Evolutionary conservation across 2,797 vertebrate species (phyloP).

Genomic region (Peromyscus aztecus): DNA sequence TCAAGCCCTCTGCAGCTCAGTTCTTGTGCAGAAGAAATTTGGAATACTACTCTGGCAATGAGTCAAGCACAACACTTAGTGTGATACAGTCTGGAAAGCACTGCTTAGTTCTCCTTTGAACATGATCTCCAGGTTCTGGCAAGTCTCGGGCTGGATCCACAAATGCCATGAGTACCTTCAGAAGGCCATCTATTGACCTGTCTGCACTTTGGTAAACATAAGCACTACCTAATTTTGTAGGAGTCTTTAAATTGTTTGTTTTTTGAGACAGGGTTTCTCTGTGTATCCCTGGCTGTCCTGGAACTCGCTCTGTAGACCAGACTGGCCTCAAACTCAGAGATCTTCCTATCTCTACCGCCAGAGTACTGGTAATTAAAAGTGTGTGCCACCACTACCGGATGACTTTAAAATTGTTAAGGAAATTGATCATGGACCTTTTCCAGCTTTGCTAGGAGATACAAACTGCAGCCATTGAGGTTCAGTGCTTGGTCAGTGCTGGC

Average conservation of each 20-base stretch:
- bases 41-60: slow-evolving; percentile 45
- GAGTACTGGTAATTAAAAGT: background rate
- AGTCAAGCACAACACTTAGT: slow-evolving; percentile 22
- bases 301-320: background rate
- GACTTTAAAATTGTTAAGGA: background rate
- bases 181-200: background rate
- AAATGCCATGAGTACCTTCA: background rate
- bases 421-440: slow-evolving; percentile 12
- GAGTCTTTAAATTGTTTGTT: background rate
- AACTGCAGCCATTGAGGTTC: background rate
- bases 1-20: slow-evolving; percentile 2
- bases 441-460: background rate
- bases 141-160: background rate
- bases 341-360: background rate
- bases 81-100: slow-evolving; percentile 21
- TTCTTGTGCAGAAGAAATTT: slow-evolving; percentile 37
- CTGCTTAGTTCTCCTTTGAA: background rate
- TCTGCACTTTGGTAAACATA: slow-evolving; percentile 17
- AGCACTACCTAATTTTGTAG: slow-evolving; percentile 10
- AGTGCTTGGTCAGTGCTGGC: background rate
- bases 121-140: background rate
- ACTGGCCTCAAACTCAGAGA: background rate
- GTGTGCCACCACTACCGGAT: background rate
- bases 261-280: background rate
- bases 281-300: background rate